Evolutionary conservation across 1,140 invertebrate genomes (phyloP), one percentile per base, ranked within the genome.

Genomic region (Panulirus ornatus): DNA sequence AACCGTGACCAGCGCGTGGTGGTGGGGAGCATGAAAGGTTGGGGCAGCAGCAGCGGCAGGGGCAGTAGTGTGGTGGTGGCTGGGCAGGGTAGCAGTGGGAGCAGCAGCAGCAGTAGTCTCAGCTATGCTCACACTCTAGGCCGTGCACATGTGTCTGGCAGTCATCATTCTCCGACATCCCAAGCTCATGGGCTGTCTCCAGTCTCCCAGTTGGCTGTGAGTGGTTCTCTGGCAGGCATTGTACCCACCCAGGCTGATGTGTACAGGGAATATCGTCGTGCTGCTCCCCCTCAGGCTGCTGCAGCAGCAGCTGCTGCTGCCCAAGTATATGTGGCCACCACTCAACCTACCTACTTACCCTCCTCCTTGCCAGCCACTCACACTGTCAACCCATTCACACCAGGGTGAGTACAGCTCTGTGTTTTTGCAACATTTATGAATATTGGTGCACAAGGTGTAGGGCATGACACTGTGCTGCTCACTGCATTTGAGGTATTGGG

Each of bases 321-420:
- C 63, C 94, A 95, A 22, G 95, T 96, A 19, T 96, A 96, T 92
- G 95, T 96, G 8, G 94, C 95, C 5, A 95, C 95, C 19, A 93
- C 94, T 2, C 95, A 95, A 91, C 95, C 95, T 36, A 90, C 91
- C n/a, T 94, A 95, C 47, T 95, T 95, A 93, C 92, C 95, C 78
- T 93, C 94, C 47, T 92, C 89, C 47, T 71, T 92, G 58, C 88
- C 91, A 82, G 71, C 91, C 51, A 88, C 92, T 34, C 93, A 93
- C 81, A 92, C 93, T 73, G 81, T 93, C 58, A 92, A 92, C 75
- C 92, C 93, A 47, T 93, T 93, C 91, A 91, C 93, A 76, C 89
- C 93, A 51, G 93, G 93, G 93, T 93, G 91, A 89, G 90, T 81
- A 27, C 3, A 27, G n/a, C n/a, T n/a, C n/a, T n/a, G n/a, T n/a